phyloP scores from a whole-genome alignment of 1,140 invertebrate genomes.

The Eriosoma lanigerum region DNA sequence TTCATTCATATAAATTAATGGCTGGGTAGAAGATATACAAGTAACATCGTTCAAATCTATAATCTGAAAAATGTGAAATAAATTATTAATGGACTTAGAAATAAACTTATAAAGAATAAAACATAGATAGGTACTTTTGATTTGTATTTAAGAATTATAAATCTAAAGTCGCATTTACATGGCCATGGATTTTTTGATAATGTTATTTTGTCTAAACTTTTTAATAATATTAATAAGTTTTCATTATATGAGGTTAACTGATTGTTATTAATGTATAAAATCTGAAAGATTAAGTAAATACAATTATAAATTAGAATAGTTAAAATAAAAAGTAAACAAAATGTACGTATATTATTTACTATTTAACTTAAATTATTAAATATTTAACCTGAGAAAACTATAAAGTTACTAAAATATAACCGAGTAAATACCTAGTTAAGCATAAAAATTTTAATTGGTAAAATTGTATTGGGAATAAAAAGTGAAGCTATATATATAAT shows the following conservation, averaged over 20 bases:
- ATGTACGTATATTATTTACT: too few relatives aligned
- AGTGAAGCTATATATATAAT: too few relatives aligned
- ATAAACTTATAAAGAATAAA: too few relatives aligned
- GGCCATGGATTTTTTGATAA: conserved; percentile 4
- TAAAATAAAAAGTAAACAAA: too few relatives aligned
- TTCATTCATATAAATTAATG: neutral
- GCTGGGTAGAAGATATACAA: neutral
- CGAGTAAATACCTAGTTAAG: too few relatives aligned
- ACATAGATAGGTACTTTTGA: neutral
- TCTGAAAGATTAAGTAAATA: neutral
- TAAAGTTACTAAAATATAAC: too few relatives aligned
- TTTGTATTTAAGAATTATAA: neutral
- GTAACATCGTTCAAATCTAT: neutral
- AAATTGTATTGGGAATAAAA: too few relatives aligned
- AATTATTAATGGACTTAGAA: neutral
- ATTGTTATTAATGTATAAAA: neutral
- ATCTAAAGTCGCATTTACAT: neutral
- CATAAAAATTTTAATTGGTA: too few relatives aligned
- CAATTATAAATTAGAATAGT: too few relatives aligned
- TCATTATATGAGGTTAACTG: neutral
- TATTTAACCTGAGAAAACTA: too few relatives aligned
- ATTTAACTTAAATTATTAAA: too few relatives aligned
- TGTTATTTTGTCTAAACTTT: neutral
- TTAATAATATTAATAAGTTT: neutral
- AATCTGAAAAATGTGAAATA: conserved; percentile 6